Evolutionary conservation across 37 sponge, comb jelly and placozoan species (phyloP).

Genomic region (Hexactinellida sp.): DNA sequence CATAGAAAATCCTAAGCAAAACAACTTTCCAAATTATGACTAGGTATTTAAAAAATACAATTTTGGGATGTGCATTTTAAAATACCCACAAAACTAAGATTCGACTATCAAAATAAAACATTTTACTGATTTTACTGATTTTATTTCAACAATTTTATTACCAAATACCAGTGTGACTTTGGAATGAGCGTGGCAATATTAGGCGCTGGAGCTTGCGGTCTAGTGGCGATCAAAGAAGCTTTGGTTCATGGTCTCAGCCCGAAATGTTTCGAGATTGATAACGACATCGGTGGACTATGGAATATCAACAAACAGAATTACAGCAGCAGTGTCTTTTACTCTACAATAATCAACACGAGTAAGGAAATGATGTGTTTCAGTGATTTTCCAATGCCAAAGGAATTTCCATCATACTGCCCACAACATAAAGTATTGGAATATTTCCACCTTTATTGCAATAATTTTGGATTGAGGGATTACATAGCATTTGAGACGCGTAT

Average conservation of each 20-base stretch:
- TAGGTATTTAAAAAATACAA: too few species aligned
- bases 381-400: conserved; percentile 19
- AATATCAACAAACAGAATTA: not conserved
- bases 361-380: conserved; percentile 22
- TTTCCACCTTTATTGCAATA: not conserved
- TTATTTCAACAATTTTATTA: too few species aligned
- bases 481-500: not conserved
- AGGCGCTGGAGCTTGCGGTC: not conserved
- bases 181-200: not conserved
- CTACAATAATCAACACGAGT: conserved; percentile 13
- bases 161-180: too few species aligned
- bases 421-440: conserved; percentile 14
- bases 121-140: too few species aligned
- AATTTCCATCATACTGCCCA: not conserved
- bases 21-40: too few species aligned
- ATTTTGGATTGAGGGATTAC: conserved; percentile 1
- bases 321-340: not conserved
- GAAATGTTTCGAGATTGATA: not conserved
- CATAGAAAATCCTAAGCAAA: too few species aligned
- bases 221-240: conserved; percentile 3
- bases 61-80: too few species aligned
- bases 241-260: not conserved
- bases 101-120: too few species aligned
- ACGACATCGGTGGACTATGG: not conserved
- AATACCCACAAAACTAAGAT: too few species aligned